Conservation (phyloP, 2,888 invertebrate genomes). For the Ochropacha duplaris region DNA sequence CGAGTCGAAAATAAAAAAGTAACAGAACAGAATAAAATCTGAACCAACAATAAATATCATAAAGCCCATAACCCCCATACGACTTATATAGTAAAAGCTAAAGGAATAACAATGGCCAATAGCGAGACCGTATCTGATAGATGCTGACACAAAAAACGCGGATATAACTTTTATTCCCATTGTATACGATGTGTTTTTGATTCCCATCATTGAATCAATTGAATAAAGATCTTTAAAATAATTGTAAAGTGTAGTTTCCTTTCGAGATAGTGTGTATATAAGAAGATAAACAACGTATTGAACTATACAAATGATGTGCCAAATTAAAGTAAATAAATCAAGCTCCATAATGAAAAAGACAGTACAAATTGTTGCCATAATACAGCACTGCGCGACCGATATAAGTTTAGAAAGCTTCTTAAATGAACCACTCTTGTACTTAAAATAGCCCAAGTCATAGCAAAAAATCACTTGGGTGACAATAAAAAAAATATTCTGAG, state of each 20-base stretch:
- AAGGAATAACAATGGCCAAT: background rate
- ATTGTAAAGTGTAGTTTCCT: background rate
- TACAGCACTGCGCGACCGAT: background rate
- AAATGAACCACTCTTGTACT: background rate
- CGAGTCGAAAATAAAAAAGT: slow-evolving; percentile 15
- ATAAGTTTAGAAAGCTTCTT: background rate
- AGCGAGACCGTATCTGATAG: background rate
- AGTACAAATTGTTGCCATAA: background rate
- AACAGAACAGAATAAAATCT: slow-evolving; percentile 15
- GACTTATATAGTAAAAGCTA: slow-evolving; percentile 4
- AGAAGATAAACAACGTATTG: background rate
- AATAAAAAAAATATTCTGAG: background rate
- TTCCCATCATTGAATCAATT: slow-evolving; percentile 5
- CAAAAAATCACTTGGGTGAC: slow-evolving; percentile 4
- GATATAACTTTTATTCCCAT: slow-evolving; percentile 7
- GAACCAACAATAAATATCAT: slow-evolving; percentile 7
- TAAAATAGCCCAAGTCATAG: slow-evolving; percentile 8
- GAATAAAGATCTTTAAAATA: slow-evolving; percentile 5
- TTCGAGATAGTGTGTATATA: background rate
- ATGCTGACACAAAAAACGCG: background rate
- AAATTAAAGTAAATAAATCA: background rate
- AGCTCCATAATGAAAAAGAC: background rate
- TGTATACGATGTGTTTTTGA: slow-evolving; percentile 1
- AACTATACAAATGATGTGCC: background rate
- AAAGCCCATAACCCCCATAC: background rate